Evolutionary conservation across 2,797 vertebrate species (phyloP), one percentile per base, ranked within the genome.

Genomic region (Enteromius treurensis): DNA sequence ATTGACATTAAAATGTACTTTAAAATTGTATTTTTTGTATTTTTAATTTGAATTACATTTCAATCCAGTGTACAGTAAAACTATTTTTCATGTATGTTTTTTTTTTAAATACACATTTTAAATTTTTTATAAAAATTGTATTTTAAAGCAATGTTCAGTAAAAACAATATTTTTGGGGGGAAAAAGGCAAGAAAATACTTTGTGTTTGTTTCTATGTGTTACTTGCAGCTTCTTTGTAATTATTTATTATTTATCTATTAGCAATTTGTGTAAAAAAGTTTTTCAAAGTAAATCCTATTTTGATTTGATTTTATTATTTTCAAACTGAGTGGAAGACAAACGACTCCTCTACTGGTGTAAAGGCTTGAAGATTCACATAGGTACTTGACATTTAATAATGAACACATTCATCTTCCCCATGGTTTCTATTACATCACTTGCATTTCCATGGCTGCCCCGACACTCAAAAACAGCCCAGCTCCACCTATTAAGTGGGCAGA

Each of bases 401-500:
- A 78, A 83, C 32, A 37, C 34, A 29, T 83, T 47, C 40, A 23
- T 34, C 62, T 75, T 21, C 9, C n/a, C n/a, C 55, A n/a, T 73
- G 45, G 86, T 81, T 79, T 83, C 34, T 84, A 58, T 83, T 83
- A 82, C 80, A 34, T 21, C 71, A 51, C 75, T 78, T 82, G 84
- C 74, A 45, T 83, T 71, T 45, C 42, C 6, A 45, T 29, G 37
- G 49, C 81, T 77, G 81, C 85, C 37, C 86, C 90, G 26, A 23
- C 17, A 26, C 32, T 14, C 32, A 14, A 32, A 32, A 64, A 32
- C 6, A 5, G 15, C 23, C 23, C 58, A 26, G 15, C 60, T 62
- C 23, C 60, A 64, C 60, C 60, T 7, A 32, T 17, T 8, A 32
- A 32, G 60, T 64, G 26, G 26, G 60, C 60, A 32, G 26, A 64